Evolutionary conservation across 2,888 invertebrate species (phyloP).

Genomic region (Eupithecia insigniata): DNA sequence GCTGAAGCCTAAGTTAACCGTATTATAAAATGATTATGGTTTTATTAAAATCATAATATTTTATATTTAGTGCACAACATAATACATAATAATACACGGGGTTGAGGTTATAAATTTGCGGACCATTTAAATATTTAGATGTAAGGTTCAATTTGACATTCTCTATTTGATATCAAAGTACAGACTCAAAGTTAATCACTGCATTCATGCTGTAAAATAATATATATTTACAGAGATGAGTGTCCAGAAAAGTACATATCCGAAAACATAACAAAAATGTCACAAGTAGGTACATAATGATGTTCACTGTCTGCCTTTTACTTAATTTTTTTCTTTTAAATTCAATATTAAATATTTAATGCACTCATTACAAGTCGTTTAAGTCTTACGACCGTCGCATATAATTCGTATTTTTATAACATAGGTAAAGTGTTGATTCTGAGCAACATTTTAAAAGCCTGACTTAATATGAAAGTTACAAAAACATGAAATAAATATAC

Average conservation of each 20-base stretch:
- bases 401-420: slow-evolving; percentile 55
- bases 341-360: slow-evolving; percentile 65
- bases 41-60: not conserved
- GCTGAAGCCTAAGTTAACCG: slow-evolving; percentile 3
- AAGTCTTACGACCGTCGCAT: slow-evolving; percentile 50
- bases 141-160: slow-evolving; percentile 37
- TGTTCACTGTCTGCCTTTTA: slow-evolving; percentile 61
- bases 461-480: not conserved
- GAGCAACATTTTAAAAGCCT: slow-evolving; percentile 5
- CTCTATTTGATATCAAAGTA: slow-evolving; percentile 7
- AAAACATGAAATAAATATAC: not conserved
- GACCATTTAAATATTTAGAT: slow-evolving; percentile 10
- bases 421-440: slow-evolving; percentile 39
- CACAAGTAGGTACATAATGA: slow-evolving; percentile 52
- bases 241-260: slow-evolving; percentile 46
- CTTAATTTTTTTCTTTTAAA: slow-evolving; percentile 53
- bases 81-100: not conserved
- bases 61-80: not conserved
- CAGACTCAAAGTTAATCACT: slow-evolving; percentile 52
- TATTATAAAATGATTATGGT: not conserved
- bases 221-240: slow-evolving; percentile 72
- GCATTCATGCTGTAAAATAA: slow-evolving; percentile 67
- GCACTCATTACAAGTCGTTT: slow-evolving; percentile 64
- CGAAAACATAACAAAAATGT: slow-evolving; percentile 55
- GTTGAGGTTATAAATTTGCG: not conserved